Evolutionary conservation across 2,888 invertebrate genomes (phyloP).

Genomic region (Dichetophora obliterata): DNA sequence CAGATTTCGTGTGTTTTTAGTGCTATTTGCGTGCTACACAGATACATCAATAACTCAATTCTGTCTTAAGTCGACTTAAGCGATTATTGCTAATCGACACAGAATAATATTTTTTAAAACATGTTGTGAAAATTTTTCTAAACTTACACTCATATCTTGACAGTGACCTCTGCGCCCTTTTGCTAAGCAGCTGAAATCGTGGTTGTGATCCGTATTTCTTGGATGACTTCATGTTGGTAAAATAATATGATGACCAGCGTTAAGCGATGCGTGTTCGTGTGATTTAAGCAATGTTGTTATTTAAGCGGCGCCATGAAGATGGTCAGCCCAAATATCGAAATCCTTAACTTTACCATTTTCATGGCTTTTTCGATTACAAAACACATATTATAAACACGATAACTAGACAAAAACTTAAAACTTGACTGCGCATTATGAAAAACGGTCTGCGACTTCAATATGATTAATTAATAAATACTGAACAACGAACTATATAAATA

Average conservation of each 20-base stretch:
- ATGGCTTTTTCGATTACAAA: conserved; percentile 48
- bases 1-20: too few relatives aligned
- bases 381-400: conserved; percentile 61
- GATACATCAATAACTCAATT: too few relatives aligned
- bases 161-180: conserved; percentile 56
- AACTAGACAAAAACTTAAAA: conserved; percentile 59
- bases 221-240: conserved; percentile 13
- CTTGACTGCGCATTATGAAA: conserved; percentile 60
- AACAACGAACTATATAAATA: too few relatives aligned
- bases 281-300: background rate
- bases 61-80: too few relatives aligned
- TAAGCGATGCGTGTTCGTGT: background rate
- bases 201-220: background rate
- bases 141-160: conserved; percentile 62
- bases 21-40: too few relatives aligned
- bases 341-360: conserved; percentile 32
- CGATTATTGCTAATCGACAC: too few relatives aligned
- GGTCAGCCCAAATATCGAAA: too few relatives aligned
- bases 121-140: background rate
- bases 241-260: background rate
- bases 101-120: too few relatives aligned
- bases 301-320: background rate
- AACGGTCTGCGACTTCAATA: background rate
- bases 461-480: conserved; percentile 17
- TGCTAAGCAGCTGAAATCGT: conserved; percentile 59